phyloP scores from a whole-genome alignment of 1,140 invertebrate species.

The Andrena cerasifolii region DNA sequence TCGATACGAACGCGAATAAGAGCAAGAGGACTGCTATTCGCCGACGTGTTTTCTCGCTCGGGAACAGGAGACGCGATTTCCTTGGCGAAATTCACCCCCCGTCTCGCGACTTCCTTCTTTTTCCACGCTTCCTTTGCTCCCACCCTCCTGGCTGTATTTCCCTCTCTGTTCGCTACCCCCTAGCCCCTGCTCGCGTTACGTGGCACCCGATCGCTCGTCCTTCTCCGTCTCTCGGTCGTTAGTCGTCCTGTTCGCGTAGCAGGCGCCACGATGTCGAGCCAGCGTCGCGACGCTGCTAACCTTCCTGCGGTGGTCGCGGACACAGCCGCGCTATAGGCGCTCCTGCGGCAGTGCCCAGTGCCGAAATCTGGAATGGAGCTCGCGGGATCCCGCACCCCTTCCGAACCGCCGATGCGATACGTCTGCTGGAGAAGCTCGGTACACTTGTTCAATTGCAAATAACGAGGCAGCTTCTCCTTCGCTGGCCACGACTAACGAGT shows the following conservation, averaged over 20 bases:
- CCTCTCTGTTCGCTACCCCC: slow-evolving; percentile 3
- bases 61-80: background rate
- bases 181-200: background rate
- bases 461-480: too few relatives aligned
- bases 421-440: too few relatives aligned
- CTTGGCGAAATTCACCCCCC: slow-evolving; percentile 12
- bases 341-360: slow-evolving; percentile 25
- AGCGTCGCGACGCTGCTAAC: slow-evolving; percentile 55
- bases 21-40: background rate
- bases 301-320: slow-evolving; percentile 35
- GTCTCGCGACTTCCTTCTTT: slow-evolving; percentile 23
- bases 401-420: too few relatives aligned
- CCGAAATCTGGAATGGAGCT: background rate
- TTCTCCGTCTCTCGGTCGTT: slow-evolving; percentile 8
- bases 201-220: slow-evolving; percentile 14
- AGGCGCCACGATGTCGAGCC: slow-evolving; percentile 63
- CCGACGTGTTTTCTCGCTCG: background rate
- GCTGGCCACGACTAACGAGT: too few relatives aligned
- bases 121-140: slow-evolving; percentile 25
- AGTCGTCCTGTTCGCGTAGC: slow-evolving; percentile 52
- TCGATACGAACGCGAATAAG: background rate
- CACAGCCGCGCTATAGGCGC: slow-evolving; percentile 28
- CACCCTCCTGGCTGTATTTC: slow-evolving; percentile 15
- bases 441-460: too few relatives aligned
- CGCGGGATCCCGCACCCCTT: background rate